Conservation (phyloP, 2,888 invertebrate genomes). For the Daptonema setosum region DNA sequence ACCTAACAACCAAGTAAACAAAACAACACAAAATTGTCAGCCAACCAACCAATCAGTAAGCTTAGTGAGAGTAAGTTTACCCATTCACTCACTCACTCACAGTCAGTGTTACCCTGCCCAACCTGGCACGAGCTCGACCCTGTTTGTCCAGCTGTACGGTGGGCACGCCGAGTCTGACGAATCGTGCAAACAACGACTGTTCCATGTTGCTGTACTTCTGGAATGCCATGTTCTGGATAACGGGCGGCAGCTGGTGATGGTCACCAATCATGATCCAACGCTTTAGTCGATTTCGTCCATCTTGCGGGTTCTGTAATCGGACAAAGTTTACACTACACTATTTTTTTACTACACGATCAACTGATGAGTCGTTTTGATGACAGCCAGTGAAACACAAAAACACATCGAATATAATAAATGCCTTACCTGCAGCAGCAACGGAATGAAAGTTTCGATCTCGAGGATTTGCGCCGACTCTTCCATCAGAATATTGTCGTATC, state of each 20-base stretch:
- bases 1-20: too few relatives aligned
- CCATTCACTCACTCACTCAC: too few relatives aligned
- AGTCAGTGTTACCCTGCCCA: too few relatives aligned
- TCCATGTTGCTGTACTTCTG: conserved; percentile 99
- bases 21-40: too few relatives aligned
- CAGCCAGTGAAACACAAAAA: too few relatives aligned
- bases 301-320: conserved; percentile 56
- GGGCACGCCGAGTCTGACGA: conserved; percentile 84
- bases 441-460: conserved; percentile 98
- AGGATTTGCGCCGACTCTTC: conserved; percentile 96
- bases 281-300: conserved; percentile 79
- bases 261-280: conserved; percentile 99
- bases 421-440: conserved; percentile 73
- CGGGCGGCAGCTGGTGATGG: conserved; percentile 94
- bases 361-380: too few relatives aligned
- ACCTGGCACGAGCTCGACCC: conserved; percentile 71
- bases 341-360: too few relatives aligned
- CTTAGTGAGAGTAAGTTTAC: too few relatives aligned
- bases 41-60: too few relatives aligned
- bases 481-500: conserved; percentile 97
- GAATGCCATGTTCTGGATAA: conserved; percentile 99
- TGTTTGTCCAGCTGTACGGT: conserved; percentile 92
- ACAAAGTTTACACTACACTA: conserved; percentile 4
- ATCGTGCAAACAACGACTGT: conserved; percentile 83
- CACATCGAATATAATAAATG: too few relatives aligned